phyloP scores from a whole-genome alignment of 64 coral and sea anemone species.

The Platygyra sinensis region DNA sequence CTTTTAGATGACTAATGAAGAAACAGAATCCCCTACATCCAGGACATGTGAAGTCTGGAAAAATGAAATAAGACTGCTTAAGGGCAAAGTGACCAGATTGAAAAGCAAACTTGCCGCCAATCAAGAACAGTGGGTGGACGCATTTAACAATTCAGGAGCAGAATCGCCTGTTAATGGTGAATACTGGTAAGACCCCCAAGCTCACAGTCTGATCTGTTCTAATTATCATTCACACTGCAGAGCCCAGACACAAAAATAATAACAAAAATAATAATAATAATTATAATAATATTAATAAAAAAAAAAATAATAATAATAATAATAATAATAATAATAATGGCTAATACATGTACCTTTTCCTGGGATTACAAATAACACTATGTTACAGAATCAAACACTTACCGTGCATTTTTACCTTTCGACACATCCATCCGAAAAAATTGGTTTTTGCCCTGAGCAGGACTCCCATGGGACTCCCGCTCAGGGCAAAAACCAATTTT shows the following conservation, averaged over 20 bases:
- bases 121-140: not conserved
- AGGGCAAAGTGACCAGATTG: not conserved
- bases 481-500: too few relatives aligned
- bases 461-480: too few relatives aligned
- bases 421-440: too few relatives aligned
- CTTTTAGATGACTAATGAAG: too few relatives aligned
- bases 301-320: too few relatives aligned
- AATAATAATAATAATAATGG: too few relatives aligned
- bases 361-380: not conserved
- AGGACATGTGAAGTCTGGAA: not conserved
- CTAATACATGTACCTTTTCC: not conserved
- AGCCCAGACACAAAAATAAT: not conserved
- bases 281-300: too few relatives aligned
- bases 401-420: too few relatives aligned
- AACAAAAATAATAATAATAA: too few relatives aligned
- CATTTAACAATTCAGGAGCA: not conserved
- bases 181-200: not conserved
- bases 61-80: not conserved
- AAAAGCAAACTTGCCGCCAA: conserved; percentile 4
- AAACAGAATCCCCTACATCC: not conserved
- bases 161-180: not conserved
- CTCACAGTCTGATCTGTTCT: not conserved
- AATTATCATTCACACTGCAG: not conserved
- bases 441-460: too few relatives aligned
- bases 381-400: too few relatives aligned